phyloP scores from a whole-genome alignment of 2,113 vertebrate genomes.

The Lophura nycthemera region DNA sequence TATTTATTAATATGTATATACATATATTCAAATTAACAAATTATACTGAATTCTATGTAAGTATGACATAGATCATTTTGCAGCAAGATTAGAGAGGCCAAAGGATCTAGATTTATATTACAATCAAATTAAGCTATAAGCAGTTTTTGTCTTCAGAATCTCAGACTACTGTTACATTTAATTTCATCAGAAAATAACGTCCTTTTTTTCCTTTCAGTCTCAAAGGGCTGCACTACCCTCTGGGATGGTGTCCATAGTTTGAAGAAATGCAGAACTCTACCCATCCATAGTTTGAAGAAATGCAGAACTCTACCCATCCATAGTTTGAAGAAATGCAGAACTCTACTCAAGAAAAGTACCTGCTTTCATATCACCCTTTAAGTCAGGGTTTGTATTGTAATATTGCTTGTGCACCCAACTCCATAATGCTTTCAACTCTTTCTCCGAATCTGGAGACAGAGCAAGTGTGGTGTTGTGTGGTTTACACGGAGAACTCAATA shows the following conservation, averaged over 20 bases:
- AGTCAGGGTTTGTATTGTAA: background rate
- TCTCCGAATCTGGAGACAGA: background rate
- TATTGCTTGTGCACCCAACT: accelerated
- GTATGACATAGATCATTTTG: background rate
- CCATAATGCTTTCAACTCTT: background rate
- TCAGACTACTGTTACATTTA: background rate
- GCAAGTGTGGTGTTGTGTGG: background rate
- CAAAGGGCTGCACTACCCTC: background rate
- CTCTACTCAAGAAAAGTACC: background rate
- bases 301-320: background rate
- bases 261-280: background rate
- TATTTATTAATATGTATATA: background rate
- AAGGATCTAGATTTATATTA: background rate
- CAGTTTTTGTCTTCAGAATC: slow-evolving; percentile 14
- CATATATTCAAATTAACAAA: background rate
- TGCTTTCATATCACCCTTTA: background rate
- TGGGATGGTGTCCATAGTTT: background rate
- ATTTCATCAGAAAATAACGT: background rate
- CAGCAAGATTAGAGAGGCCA: background rate
- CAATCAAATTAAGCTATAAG: background rate
- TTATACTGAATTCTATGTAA: background rate
- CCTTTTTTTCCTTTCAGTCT: background rate
- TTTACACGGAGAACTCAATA: background rate
- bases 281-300: background rate
- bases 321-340: no score